These are phyloP conservation scores for Cryptus armator DNA, from an alignment of 2,888 invertebrate genomes.

Conservation along the genomic window DNA sequence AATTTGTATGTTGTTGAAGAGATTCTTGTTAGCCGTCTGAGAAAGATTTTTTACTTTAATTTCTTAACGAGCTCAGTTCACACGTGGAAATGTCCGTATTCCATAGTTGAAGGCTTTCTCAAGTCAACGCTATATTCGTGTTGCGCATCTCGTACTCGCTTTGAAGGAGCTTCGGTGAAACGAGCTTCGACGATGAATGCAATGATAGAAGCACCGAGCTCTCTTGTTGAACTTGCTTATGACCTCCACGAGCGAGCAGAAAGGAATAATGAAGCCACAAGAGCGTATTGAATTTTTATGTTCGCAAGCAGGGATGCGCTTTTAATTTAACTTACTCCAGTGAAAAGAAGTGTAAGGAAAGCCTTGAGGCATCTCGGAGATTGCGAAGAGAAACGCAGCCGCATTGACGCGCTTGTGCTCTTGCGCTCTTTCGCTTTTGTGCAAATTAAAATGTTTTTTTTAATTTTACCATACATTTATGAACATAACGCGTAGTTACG, in stretches of 20 bases:
- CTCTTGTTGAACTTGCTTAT: not conserved
- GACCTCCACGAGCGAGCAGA: not conserved
- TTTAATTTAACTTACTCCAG: constrained; percentile 38
- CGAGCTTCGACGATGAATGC: not conserved
- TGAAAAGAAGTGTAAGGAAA: not conserved
- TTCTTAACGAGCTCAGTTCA: constrained; percentile 38
- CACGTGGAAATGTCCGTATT: constrained; percentile 33
- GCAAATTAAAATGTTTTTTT: not conserved
- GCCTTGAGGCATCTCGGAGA: constrained; percentile 17
- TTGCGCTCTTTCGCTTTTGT: not conserved
- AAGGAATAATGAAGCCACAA: constrained; percentile 14
- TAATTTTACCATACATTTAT: not conserved
- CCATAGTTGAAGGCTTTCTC: not conserved
- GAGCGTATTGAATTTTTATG: constrained; percentile 47
- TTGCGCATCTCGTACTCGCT: not conserved
- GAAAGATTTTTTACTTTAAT: constrained; percentile 31
- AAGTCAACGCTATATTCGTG: not conserved
- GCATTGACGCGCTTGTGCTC: not conserved
- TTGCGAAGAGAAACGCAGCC: not conserved
- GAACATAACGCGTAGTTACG: too few species aligned
- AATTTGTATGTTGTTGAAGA: not conserved
- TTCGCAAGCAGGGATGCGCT: constrained; percentile 24
- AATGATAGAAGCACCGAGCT: not conserved
- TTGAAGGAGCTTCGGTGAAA: constrained; percentile 3
- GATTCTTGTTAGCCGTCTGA: constrained; percentile 7